Evolutionary conservation across 1,140 invertebrate genomes (phyloP).

Genomic region (Ditylenchus dipsaci): DNA sequence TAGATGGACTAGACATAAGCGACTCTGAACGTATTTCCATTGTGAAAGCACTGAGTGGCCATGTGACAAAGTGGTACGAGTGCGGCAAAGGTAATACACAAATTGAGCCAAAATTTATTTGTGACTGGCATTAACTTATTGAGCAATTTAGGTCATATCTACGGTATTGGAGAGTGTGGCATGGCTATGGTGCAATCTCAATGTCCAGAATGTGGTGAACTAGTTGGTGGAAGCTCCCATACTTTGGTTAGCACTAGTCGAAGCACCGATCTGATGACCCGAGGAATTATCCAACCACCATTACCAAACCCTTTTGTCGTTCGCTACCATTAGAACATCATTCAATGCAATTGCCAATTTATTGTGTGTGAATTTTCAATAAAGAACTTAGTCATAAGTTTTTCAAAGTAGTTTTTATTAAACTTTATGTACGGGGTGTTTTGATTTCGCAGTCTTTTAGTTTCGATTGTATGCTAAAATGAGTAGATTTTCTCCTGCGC

Average conservation of each 20-base stretch:
- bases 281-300: background rate
- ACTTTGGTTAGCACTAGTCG: conserved; percentile 62
- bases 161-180: conserved; percentile 71
- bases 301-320: background rate
- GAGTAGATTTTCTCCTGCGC: no score
- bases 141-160: conserved; percentile 68
- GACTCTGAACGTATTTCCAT: background rate
- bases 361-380: no score
- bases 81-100: background rate
- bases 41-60: background rate
- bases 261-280: conserved; percentile 60
- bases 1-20: background rate
- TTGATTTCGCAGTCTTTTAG: no score
- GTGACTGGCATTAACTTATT: background rate
- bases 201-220: conserved; percentile 67
- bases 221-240: conserved; percentile 67
- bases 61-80: background rate
- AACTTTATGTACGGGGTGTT: no score
- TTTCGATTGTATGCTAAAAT: no score
- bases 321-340: no score
- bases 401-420: no score
- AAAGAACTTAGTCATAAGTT: no score
- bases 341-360: no score
- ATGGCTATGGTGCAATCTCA: conserved; percentile 65
- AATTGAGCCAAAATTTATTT: background rate